Conservation (phyloP, 1,140 invertebrate genomes). For the Macrocentrus cingulum region DNA sequence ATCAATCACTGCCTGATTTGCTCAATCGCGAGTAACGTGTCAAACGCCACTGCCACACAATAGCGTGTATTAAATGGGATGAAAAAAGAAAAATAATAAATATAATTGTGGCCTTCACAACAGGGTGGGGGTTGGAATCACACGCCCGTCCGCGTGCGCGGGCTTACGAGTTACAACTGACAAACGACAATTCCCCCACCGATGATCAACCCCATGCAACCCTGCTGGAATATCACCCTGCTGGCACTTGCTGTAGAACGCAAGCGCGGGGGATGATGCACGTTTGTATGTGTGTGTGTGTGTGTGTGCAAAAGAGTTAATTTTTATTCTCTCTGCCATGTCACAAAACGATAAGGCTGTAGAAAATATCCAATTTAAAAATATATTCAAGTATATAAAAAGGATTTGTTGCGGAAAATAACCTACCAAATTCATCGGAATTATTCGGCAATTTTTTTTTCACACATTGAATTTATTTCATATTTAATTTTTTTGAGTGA, state of each 20-base stretch:
- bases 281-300: too few relatives aligned
- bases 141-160: constrained; percentile 56
- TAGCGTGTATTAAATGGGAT: too few relatives aligned
- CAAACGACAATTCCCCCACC: constrained; percentile 40
- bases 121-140: constrained; percentile 19
- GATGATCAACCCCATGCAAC: constrained; percentile 38
- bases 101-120: too few relatives aligned
- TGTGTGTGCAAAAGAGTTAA: too few relatives aligned
- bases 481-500: constrained; percentile 28
- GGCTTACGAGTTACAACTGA: constrained; percentile 56
- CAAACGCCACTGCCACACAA: neutral
- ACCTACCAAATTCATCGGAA: too few relatives aligned
- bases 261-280: constrained; percentile 27
- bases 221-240: constrained; percentile 42
- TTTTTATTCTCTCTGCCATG: too few relatives aligned
- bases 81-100: too few relatives aligned
- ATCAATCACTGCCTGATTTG: constrained; percentile 2
- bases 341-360: too few relatives aligned
- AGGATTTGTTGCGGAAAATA: too few relatives aligned
- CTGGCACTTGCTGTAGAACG: constrained; percentile 23
- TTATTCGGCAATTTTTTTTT: too few relatives aligned
- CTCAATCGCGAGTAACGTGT: neutral
- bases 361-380: too few relatives aligned
- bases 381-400: too few relatives aligned
- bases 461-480: neutral